Conservation (phyloP, 2,888 invertebrate species). For the Eupeodes luniger region DNA sequence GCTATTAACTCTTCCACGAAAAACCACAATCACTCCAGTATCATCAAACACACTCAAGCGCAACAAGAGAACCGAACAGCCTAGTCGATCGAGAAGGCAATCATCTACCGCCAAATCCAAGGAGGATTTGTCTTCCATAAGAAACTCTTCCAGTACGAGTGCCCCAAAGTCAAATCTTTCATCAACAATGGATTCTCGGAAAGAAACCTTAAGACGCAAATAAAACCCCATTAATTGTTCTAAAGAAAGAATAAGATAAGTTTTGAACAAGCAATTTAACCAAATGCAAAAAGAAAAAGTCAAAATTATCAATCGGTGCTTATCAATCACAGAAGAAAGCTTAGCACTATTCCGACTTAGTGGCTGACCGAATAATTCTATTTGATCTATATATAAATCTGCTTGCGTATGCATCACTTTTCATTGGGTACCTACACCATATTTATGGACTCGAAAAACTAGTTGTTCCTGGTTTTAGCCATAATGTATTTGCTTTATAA, state of each 20-base stretch:
- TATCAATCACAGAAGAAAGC: constrained; percentile 45
- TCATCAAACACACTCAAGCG: constrained; percentile 80
- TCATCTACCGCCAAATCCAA: constrained; percentile 78
- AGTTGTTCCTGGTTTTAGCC: neutral
- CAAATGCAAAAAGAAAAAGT: constrained; percentile 56
- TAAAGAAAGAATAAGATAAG: neutral
- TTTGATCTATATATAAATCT: neutral
- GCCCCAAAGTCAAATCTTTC: constrained; percentile 82
- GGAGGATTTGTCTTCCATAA: constrained; percentile 81
- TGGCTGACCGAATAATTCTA: neutral
- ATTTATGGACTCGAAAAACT: neutral
- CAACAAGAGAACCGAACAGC: constrained; percentile 79
- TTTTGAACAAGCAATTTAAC: constrained; percentile 57
- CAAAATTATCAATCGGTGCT: constrained; percentile 54
- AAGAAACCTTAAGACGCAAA: constrained; percentile 67
- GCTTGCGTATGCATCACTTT: neutral
- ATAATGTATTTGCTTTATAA: neutral
- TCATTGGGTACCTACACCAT: neutral
- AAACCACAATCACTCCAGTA: constrained; percentile 75
- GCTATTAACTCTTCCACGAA: constrained; percentile 82
- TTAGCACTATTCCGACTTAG: neutral
- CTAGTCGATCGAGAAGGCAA: constrained; percentile 77
- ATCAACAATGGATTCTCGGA: constrained; percentile 77
- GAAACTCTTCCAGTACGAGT: constrained; percentile 80
- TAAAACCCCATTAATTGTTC: neutral